These are phyloP conservation scores for Petrocephalus sullivani DNA, from an alignment of 2,797 vertebrate genomes.

Conservation along the genomic window DNA sequence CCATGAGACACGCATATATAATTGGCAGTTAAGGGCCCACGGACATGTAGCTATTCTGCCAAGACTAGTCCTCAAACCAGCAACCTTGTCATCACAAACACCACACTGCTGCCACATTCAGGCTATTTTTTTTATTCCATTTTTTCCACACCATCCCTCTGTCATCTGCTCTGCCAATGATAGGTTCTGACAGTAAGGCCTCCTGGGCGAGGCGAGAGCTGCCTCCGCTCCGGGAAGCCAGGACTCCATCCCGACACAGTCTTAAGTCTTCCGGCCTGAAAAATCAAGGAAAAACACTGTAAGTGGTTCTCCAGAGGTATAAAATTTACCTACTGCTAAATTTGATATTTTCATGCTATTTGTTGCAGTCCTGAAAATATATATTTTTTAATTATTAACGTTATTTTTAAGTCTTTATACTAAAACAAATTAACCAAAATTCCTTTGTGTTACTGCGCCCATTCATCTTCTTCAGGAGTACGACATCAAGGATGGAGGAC, in stretches of 20 bases:
- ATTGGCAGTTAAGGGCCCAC: not conserved
- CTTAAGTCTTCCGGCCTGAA: conserved; percentile 38
- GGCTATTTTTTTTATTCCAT: not conserved
- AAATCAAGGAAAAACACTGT: not conserved
- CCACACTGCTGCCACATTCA: not conserved
- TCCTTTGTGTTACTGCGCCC: not conserved
- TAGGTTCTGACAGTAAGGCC: conserved; percentile 41
- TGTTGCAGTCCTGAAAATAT: not conserved
- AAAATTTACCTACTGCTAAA: not conserved
- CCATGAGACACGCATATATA: not conserved
- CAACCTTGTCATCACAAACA: not conserved
- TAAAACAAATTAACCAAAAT: not conserved
- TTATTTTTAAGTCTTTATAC: not conserved
- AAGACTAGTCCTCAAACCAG: not conserved
- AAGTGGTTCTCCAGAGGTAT: not conserved
- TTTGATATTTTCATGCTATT: not conserved
- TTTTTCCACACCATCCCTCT: not conserved
- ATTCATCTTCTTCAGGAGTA: conserved; percentile 36
- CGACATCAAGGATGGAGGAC: conserved; percentile 23
- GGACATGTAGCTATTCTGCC: not conserved
- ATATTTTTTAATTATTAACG: not conserved
- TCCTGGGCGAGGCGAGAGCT: conserved; percentile 29
- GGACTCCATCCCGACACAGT: conserved; percentile 38
- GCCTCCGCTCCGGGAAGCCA: conserved; percentile 37
- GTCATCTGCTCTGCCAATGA: not conserved